phyloP scores from a whole-genome alignment of 2,888 invertebrate species.

The Cetonia aurata region DNA sequence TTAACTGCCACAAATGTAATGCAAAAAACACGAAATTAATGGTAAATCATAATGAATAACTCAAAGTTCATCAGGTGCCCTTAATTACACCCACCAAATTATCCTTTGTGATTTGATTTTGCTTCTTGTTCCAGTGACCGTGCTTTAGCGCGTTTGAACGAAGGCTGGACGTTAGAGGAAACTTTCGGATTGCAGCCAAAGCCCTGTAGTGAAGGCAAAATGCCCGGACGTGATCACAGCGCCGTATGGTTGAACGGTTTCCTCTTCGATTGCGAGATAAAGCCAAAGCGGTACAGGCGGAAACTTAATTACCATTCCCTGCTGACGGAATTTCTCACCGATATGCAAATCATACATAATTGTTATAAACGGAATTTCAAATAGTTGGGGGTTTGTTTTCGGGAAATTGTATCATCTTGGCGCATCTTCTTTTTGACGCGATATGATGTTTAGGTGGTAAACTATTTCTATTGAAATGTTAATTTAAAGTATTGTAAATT shows the following conservation, averaged over 20 bases:
- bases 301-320: conserved; percentile 20
- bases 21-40: too few relatives aligned
- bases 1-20: too few relatives aligned
- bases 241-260: neutral
- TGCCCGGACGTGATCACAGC: too few relatives aligned
- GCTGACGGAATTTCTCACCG: conserved; percentile 38
- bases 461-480: too few relatives aligned
- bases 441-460: too few relatives aligned
- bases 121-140: conserved; percentile 25
- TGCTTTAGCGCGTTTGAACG: conserved; percentile 4
- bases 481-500: too few relatives aligned
- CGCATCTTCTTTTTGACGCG: too few relatives aligned
- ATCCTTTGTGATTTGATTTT: neutral
- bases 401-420: too few relatives aligned
- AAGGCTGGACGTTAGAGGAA: conserved; percentile 29
- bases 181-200: conserved; percentile 19
- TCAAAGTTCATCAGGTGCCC: too few relatives aligned
- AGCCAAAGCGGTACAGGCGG: conserved; percentile 3
- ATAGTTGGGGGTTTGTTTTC: neutral
- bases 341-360: conserved; percentile 21
- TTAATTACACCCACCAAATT: neutral
- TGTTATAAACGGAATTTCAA: neutral
- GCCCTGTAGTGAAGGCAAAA: neutral
- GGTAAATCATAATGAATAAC: too few relatives aligned
- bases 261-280: neutral